These are phyloP conservation scores for Piaya cayana DNA, from an alignment of 2,113 vertebrate species.

Conservation along the genomic window DNA sequence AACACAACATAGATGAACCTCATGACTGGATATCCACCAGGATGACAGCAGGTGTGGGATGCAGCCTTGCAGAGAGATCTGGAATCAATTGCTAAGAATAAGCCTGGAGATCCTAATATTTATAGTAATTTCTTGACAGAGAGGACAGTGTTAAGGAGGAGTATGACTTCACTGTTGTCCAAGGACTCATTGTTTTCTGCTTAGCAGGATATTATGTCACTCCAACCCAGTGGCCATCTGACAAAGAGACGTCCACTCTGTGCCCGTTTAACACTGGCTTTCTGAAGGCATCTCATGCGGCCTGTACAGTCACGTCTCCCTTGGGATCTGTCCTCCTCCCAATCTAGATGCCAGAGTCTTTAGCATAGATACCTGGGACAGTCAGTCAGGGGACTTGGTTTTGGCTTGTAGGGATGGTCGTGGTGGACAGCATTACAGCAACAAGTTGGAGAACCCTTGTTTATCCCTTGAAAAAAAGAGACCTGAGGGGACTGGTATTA, in stretches of 20 bases:
- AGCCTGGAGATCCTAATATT: slow-evolving; percentile 23
- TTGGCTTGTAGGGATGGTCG: neutral
- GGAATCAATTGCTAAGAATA: neutral
- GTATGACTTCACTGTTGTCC: neutral
- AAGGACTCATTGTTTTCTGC: slow-evolving; percentile 32
- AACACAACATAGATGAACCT: slow-evolving; percentile 57
- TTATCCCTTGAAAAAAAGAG: neutral
- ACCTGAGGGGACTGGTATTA: neutral
- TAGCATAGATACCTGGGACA: neutral
- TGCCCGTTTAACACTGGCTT: neutral
- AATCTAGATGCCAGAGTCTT: neutral
- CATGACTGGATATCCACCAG: slow-evolving; percentile 4
- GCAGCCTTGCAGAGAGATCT: neutral
- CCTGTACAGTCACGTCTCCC: neutral
- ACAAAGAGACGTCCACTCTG: neutral
- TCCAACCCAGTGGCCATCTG: slow-evolving; percentile 56
- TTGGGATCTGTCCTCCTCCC: neutral
- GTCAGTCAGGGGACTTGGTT: neutral
- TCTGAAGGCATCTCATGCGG: neutral
- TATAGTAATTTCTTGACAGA: slow-evolving; percentile 30
- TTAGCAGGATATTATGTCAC: slow-evolving; percentile 17
- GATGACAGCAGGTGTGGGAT: neutral
- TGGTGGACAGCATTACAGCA: neutral
- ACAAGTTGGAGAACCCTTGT: neutral
- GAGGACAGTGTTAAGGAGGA: neutral